Evolutionary conservation across 2,888 invertebrate species (phyloP), one percentile per base, ranked within the genome.

Genomic region (Lathronympha strigana): DNA sequence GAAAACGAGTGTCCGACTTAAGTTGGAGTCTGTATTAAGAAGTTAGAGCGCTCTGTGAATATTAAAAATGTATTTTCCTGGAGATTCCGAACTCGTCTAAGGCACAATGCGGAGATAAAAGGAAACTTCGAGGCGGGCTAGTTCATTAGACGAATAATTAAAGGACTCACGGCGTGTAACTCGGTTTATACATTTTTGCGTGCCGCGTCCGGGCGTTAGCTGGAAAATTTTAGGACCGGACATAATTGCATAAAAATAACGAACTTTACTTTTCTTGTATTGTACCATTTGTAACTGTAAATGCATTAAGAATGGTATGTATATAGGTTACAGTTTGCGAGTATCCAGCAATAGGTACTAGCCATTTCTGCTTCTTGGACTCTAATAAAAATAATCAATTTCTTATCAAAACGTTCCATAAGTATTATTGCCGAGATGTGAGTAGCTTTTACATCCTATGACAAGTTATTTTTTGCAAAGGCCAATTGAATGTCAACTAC

Each of bases 91-190:
- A 74, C 72, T 75, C 73, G 47, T 67, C 70, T 74, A 71, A 72
- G 73, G 72, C 70, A 75, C 73, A 73, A 75, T 66, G 61, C 45
- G 43, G 54, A 77, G 76, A 78, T 78, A 78, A 82, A 78, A 77
- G 72, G 68, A 66, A 76, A 76, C 68, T 75, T 73, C 51, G 68
- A 72, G 74, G 76, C 71, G 70, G 71, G 73, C 71, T 71, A 74
- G 77, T 80, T 84, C 80, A 82, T 86, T 86, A 83, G 78, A 77
- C 77, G 78, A 77, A 70, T 79, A 23, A 47, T 47, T 23, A 47
- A 47, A n/a, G n/a, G 23, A 47, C 13, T 23, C n/a, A 45, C 13
- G 33, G 9, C 33, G 33, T 33, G 9, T 2, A 9, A 33, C 28
- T 28, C 8, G 28, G 28, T 28, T 28, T 28, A 28, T 28, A 28